Conservation (phyloP, 1,140 invertebrate species). For the Periplaneta americana region DNA sequence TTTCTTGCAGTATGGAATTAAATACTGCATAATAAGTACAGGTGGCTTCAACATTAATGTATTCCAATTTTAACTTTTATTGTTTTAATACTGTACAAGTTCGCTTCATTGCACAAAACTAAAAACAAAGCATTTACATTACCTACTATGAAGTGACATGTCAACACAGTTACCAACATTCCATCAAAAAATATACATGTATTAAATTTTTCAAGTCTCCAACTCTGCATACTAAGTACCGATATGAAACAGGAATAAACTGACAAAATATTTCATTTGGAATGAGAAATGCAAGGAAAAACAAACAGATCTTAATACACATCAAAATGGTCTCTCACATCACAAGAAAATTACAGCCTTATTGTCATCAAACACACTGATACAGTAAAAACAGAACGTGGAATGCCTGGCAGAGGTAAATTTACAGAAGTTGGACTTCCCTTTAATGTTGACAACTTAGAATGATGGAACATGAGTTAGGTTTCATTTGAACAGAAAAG, state of each 20-base stretch:
- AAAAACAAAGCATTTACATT: neutral
- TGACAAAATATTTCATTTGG: neutral
- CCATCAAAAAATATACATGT: neutral
- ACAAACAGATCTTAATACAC: neutral
- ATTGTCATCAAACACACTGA: neutral
- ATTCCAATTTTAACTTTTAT: neutral
- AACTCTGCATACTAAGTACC: neutral
- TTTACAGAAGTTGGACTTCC: neutral
- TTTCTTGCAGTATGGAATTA: too few species aligned
- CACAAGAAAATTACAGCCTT: neutral
- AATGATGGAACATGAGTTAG: neutral
- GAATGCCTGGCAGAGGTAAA: neutral
- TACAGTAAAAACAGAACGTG: neutral
- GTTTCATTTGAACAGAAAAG: neutral
- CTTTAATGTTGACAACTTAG: neutral
- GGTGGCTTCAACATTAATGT: too few species aligned
- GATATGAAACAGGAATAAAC: neutral
- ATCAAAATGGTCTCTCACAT: neutral
- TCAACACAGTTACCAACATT: neutral
- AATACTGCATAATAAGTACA: too few species aligned
- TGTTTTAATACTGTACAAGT: neutral
- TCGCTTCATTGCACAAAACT: neutral
- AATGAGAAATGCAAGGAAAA: neutral
- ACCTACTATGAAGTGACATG: neutral
- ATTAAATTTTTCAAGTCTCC: neutral